Base-by-base conservation (phyloP, 1,140 invertebrate species). In the Neodiprion lecontei region DNA sequence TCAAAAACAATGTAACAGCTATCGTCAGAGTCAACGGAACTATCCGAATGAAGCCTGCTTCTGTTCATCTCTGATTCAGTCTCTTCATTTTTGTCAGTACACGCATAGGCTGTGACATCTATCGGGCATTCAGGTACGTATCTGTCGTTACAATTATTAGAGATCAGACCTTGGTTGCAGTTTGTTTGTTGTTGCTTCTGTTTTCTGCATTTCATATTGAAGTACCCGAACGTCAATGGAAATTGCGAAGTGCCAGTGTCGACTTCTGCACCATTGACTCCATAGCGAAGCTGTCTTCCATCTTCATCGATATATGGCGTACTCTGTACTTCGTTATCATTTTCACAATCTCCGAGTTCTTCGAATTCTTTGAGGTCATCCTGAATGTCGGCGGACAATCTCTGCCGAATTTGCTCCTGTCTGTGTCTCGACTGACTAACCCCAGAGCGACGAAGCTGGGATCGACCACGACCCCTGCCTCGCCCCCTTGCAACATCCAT, bases 1-100 rank as follows among this genome's bases (percentile, higher is more conserved):
- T 85, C 81, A 77, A 88, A 88, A 48, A 88, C 80, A 72, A 89
- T 85, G 28, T 75, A 82, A 11, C 81, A 87, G 73, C 85, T 88
- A 70, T 88, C 85, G 48, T 88, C 86, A n/a, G 85, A 89, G 69
- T 88, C 85, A 7, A 82, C 76, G 1, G 88, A 88, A 74, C 80
- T 84, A 70, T 87, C 84, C 8, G 88, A 88, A 9, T 79, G 12
- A 7, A 77, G 40, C n/a, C 81, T 79, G 8, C 74, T 65, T 53
- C 81, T 76, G 72, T 69, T 67, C 48, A 74, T 74, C 23, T 72
- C 65, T 11, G 48, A 9, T 53, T 76, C 61, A 4, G 73, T 71
- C 48, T 68, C 67, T 61, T 69, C 75, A 14, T 53, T 73, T 12
- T 73, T 69, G 40, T 73, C n/a, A 10, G 17, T 7, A 14, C 7